A percentile compares a stretch with the other conserved stretches of the same genome.
Evolutionary conservation across 1,140 invertebrate genomes (phyloP).

Genomic region (Cydia amplana): DNA sequence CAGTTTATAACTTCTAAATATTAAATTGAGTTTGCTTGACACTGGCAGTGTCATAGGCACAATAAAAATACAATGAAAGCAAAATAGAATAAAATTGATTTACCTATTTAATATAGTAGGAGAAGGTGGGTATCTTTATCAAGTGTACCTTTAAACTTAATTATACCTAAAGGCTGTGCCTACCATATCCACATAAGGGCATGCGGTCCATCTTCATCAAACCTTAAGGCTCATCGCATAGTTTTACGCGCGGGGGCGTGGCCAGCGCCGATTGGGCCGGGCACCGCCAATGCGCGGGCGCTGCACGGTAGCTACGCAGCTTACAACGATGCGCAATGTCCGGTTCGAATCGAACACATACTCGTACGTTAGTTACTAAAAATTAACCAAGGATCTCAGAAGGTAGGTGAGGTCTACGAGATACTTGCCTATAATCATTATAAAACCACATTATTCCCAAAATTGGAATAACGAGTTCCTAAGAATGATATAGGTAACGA

Average conservation of each 20-base stretch:
- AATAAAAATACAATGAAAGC: no score
- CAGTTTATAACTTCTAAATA: no score
- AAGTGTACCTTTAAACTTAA: no score
- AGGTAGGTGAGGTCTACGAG: not conserved
- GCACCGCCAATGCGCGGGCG: conserved; percentile 69
- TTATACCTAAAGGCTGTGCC: not conserved
- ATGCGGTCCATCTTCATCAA: conserved; percentile 35
- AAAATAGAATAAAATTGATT: no score
- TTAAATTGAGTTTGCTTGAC: no score
- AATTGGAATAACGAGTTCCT: not conserved
- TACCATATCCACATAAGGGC: conserved; percentile 1
- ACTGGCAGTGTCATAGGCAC: no score
- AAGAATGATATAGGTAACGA: no score
- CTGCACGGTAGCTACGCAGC: conserved; percentile 55
- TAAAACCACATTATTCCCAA: not conserved
- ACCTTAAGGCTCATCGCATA: conserved; percentile 20
- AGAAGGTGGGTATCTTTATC: no score
- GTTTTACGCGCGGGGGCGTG: conserved; percentile 49
- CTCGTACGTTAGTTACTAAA: not conserved
- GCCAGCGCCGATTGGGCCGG: conserved; percentile 58
- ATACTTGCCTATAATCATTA: not conserved
- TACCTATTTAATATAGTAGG: no score
- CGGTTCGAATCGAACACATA: conserved; percentile 1
- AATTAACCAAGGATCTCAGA: not conserved
- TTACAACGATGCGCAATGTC: not conserved